phyloP scores from a whole-genome alignment of 1,140 invertebrate species.

The Holotrichia oblita region DNA sequence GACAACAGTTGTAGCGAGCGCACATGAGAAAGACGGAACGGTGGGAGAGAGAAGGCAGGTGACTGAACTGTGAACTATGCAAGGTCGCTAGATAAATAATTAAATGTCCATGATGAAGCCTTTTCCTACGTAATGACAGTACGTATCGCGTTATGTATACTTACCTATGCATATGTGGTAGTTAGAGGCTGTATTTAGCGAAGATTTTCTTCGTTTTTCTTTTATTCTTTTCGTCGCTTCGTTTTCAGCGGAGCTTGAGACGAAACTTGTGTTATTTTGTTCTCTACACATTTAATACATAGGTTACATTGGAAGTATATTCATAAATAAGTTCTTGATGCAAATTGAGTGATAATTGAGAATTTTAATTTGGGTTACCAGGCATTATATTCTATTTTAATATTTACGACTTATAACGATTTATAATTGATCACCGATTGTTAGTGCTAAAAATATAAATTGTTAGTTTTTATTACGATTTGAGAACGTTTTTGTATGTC shows the following conservation, averaged over 20 bases:
- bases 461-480: too few relatives aligned
- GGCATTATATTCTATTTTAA: too few relatives aligned
- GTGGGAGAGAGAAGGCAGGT: constrained; percentile 31
- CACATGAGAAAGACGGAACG: background rate
- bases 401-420: too few relatives aligned
- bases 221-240: background rate
- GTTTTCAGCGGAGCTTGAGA: background rate
- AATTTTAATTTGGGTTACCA: too few relatives aligned
- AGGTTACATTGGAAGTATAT: too few relatives aligned
- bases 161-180: constrained; percentile 31
- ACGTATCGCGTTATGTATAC: constrained; percentile 28
- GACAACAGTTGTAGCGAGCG: constrained; percentile 6
- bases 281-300: background rate
- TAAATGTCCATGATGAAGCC: constrained; percentile 36
- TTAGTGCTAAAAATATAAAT: too few relatives aligned
- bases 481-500: too few relatives aligned
- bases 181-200: constrained; percentile 23
- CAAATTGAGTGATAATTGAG: too few relatives aligned
- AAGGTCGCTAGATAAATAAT: constrained; percentile 36
- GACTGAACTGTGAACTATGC: constrained; percentile 36
- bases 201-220: background rate
- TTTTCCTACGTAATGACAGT: constrained; percentile 33
- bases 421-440: too few relatives aligned
- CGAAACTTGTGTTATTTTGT: background rate
- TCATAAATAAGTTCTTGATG: too few relatives aligned